Conservation (phyloP, 2,888 invertebrate species). For the Tetrapedia diversipes region DNA sequence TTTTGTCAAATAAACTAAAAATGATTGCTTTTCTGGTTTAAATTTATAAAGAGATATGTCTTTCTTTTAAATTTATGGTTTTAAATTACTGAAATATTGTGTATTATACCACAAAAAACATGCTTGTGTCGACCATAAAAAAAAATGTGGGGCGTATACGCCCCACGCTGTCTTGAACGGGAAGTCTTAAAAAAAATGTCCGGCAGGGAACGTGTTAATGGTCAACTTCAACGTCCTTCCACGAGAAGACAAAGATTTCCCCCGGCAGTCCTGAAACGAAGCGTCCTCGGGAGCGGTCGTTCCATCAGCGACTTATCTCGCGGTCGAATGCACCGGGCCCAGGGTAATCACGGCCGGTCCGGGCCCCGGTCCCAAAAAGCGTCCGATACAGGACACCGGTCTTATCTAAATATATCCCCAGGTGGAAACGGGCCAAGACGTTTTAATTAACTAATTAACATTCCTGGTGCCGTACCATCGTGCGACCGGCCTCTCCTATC, state of each 20-base stretch:
- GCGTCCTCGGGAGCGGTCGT: slow-evolving; percentile 28
- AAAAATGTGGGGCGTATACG: too few relatives aligned
- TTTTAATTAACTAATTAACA: slow-evolving; percentile 72
- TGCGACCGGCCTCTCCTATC: slow-evolving; percentile 31
- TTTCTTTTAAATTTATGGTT: too few relatives aligned
- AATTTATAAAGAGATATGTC: too few relatives aligned
- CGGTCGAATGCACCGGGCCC: slow-evolving; percentile 26
- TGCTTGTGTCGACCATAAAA: too few relatives aligned
- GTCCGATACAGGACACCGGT: slow-evolving; percentile 45
- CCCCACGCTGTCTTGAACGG: too few relatives aligned
- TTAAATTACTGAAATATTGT: too few relatives aligned
- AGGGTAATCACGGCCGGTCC: slow-evolving; percentile 46
- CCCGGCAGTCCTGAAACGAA: slow-evolving; percentile 37
- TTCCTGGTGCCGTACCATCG: slow-evolving; percentile 51
- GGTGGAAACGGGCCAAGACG: slow-evolving; percentile 63
- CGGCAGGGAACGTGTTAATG: too few relatives aligned
- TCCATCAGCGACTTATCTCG: slow-evolving; percentile 61
- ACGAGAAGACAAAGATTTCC: slow-evolving; percentile 14
- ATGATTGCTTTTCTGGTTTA: too few relatives aligned
- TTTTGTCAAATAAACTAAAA: too few relatives aligned
- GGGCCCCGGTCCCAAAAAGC: slow-evolving; percentile 48
- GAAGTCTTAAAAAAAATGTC: too few relatives aligned
- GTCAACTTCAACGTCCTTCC: not conserved
- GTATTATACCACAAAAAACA: too few relatives aligned
- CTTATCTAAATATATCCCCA: slow-evolving; percentile 70